A percentile compares a stretch with the other conserved stretches of the same genome.
Evolutionary conservation across 2,113 vertebrate species (phyloP).

Genomic region (Climacteris rufus): DNA sequence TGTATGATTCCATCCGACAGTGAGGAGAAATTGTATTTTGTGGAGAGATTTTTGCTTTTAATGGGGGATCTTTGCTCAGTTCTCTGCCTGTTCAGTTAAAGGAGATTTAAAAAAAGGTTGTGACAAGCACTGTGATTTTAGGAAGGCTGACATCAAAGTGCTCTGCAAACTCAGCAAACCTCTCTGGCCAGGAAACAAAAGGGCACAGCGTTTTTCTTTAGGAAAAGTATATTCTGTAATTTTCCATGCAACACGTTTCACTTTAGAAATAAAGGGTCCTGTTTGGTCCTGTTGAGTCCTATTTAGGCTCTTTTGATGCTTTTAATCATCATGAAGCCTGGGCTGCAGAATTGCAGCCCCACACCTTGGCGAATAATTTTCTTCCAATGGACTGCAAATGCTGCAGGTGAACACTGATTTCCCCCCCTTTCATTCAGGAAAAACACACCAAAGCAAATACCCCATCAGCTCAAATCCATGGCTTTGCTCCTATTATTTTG

Average conservation of each 20-base stretch:
- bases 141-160: background rate
- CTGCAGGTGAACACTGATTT: background rate
- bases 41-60: background rate
- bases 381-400: background rate
- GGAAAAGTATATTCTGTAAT: background rate
- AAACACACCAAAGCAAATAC: background rate
- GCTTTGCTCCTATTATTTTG: background rate
- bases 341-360: background rate
- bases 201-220: background rate
- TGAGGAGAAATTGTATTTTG: background rate
- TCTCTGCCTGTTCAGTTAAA: background rate
- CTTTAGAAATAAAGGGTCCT: background rate
- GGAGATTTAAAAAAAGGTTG: background rate
- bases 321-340: background rate
- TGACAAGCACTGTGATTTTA: background rate
- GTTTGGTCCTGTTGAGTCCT: background rate
- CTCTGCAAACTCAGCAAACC: slow-evolving; percentile 19
- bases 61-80: background rate
- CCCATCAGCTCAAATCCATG: background rate
- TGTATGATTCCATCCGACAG: background rate
- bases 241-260: background rate
- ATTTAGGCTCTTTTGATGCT: background rate
- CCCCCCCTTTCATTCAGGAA: background rate
- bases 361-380: rapidly evolving
- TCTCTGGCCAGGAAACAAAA: background rate